A percentile compares a stretch with the other conserved stretches of the same genome.
phyloP scores from a whole-genome alignment of 2,113 vertebrate species.

The Halcyon malimbica region DNA sequence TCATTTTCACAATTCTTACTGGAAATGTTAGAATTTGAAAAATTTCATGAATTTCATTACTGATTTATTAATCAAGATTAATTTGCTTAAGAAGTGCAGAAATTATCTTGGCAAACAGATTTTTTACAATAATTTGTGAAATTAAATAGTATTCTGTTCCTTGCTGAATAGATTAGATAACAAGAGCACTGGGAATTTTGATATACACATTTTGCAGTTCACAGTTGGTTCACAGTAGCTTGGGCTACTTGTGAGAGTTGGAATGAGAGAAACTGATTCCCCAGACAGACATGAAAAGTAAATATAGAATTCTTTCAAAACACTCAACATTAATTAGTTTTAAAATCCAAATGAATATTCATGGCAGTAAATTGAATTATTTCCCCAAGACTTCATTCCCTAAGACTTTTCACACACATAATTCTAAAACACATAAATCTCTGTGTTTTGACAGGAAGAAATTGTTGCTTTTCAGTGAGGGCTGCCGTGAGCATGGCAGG shows the following conservation, averaged over 20 bases:
- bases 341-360: not conserved
- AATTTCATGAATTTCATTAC: not conserved
- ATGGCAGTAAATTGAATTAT: not conserved
- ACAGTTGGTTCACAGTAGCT: not conserved
- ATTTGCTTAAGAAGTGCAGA: not conserved
- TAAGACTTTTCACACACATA: not conserved
- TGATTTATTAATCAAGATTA: not conserved
- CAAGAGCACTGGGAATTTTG: not conserved
- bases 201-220: not conserved
- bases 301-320: constrained; percentile 12
- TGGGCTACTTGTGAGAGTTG: not conserved
- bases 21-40: not conserved
- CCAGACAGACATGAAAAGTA: not conserved
- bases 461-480: not conserved
- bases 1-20: not conserved
- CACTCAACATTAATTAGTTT: not conserved
- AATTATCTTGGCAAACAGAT: not conserved
- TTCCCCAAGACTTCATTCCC: not conserved
- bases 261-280: not conserved
- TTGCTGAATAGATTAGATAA: not conserved
- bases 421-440: not conserved
- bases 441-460: not conserved
- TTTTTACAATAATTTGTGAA: not conserved
- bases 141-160: not conserved
- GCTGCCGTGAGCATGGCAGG: not conserved